Percentiles rank a stretch among this genome's conserved stretches.
Evolutionary conservation across 2,888 invertebrate species (phyloP).

Genomic region (Chrysopilus asiliformis): DNA sequence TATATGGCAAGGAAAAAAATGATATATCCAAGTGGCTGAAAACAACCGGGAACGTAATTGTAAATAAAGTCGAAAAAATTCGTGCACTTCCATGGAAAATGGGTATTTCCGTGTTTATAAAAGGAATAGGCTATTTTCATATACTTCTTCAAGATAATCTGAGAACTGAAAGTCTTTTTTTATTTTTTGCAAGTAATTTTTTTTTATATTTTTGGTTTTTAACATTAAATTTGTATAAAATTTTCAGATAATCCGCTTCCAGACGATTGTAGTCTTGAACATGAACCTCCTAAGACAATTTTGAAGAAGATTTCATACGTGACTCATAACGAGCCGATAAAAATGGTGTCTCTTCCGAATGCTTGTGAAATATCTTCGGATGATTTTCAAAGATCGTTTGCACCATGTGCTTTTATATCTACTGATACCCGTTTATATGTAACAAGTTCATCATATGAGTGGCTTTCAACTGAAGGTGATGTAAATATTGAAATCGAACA

Average conservation of each 20-base stretch:
- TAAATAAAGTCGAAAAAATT: slow-evolving; percentile 37
- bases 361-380: slow-evolving; percentile 31
- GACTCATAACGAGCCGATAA: slow-evolving; percentile 25
- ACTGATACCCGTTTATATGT: slow-evolving; percentile 36
- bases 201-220: slow-evolving; percentile 4
- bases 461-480: slow-evolving; percentile 33
- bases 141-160: slow-evolving; percentile 40
- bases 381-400: slow-evolving; percentile 22
- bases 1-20: slow-evolving; percentile 38
- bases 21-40: slow-evolving; percentile 42
- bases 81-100: slow-evolving; percentile 43
- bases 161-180: slow-evolving; percentile 39
- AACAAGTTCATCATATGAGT: slow-evolving; percentile 34
- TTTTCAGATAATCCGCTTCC: slow-evolving; percentile 34
- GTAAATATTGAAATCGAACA: slow-evolving; percentile 23
- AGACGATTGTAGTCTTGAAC: slow-evolving; percentile 29
- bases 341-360: slow-evolving; percentile 37
- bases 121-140: slow-evolving; percentile 30
- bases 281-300: slow-evolving; percentile 31
- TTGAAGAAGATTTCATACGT: slow-evolving; percentile 24
- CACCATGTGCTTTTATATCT: slow-evolving; percentile 28
- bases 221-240: slow-evolving; percentile 1
- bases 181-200: slow-evolving; percentile 37
- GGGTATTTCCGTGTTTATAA: slow-evolving; percentile 38
- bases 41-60: slow-evolving; percentile 36